Conservation (phyloP, 2,113 vertebrate genomes). For the Daubentonia madagascariensis region DNA sequence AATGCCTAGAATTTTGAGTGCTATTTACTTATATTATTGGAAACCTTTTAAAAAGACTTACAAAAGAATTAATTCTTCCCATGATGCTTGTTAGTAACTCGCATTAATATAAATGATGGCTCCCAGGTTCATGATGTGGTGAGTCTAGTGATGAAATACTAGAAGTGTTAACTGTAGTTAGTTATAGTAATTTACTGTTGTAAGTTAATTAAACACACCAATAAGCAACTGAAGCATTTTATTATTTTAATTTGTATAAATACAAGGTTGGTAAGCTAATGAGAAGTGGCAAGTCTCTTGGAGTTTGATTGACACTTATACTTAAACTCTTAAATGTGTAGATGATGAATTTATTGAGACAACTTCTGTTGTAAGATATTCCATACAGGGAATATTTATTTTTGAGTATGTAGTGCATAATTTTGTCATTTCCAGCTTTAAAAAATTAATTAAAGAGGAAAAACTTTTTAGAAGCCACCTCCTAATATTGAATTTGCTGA, state of each 20-base stretch:
- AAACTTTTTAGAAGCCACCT: slow-evolving; percentile 31
- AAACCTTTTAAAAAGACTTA: slow-evolving; percentile 60
- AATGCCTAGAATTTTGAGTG: slow-evolving; percentile 46
- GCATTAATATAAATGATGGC: slow-evolving; percentile 59
- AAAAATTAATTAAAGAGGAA: slow-evolving; percentile 18
- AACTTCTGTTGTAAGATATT: slow-evolving; percentile 65
- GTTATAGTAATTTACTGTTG: slow-evolving; percentile 58
- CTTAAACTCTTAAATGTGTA: slow-evolving; percentile 52
- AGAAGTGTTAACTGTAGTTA: slow-evolving; percentile 69
- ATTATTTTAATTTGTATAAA: slow-evolving; percentile 74
- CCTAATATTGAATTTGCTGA: slow-evolving; percentile 23
- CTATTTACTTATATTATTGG: slow-evolving; percentile 59
- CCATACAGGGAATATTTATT: slow-evolving; percentile 49
- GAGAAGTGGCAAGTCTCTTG: slow-evolving; percentile 51
- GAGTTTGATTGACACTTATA: slow-evolving; percentile 63
- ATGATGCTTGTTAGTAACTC: slow-evolving; percentile 63
- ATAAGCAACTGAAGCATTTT: slow-evolving; percentile 66
- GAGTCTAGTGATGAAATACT: slow-evolving; percentile 61
- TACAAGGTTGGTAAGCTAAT: slow-evolving; percentile 52
- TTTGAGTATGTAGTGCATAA: slow-evolving; percentile 20
- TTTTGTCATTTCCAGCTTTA: slow-evolving; percentile 57
- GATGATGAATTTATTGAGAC: slow-evolving; percentile 57
- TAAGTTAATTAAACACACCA: slow-evolving; percentile 70
- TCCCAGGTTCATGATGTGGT: slow-evolving; percentile 50
- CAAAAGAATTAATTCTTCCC: slow-evolving; percentile 69